Evolutionary conservation across 2,113 vertebrate genomes (phyloP).

Genomic region (Nothoprocta pentlandii): DNA sequence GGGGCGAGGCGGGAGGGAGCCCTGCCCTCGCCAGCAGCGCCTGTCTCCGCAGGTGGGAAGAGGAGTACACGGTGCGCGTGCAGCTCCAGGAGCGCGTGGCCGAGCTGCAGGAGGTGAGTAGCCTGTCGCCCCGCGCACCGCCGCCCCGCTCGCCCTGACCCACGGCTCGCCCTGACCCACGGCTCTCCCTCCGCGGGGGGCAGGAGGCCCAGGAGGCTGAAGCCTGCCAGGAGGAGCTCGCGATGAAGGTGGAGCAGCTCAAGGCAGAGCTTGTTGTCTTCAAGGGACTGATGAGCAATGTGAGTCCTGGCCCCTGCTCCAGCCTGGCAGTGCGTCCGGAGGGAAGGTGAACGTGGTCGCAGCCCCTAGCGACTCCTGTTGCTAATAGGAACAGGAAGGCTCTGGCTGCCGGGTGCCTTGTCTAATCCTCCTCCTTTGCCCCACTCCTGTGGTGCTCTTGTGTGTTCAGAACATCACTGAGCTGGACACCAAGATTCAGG

Average conservation of each 20-base stretch:
- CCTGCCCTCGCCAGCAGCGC: neutral
- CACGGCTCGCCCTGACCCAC: neutral
- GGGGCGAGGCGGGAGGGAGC: neutral
- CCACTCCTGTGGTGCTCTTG: neutral
- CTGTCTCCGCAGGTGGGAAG: conserved; percentile 89
- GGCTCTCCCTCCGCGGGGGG: fast-evolving
- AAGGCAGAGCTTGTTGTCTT: conserved; percentile 96
- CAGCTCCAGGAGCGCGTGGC: conserved; percentile 90
- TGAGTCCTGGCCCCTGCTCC: conserved; percentile 73
- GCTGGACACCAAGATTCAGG: conserved; percentile 97
- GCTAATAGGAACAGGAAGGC: fast-evolving
- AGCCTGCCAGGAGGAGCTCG: conserved; percentile 94
- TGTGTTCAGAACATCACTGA: conserved; percentile 89
- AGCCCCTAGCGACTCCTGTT: neutral
- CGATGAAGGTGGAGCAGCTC: conserved; percentile 92
- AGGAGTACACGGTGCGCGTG: conserved; percentile 90
- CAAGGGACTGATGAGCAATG: conserved; percentile 98
- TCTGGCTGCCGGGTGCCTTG: fast-evolving
- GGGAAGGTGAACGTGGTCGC: neutral
- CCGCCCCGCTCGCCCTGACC: neutral
- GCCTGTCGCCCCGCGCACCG: neutral
- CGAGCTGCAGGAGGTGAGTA: conserved; percentile 92
- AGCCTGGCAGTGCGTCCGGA: fast-evolving
- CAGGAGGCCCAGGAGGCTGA: conserved; percentile 96
- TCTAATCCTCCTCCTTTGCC: neutral